Conservation (phyloP, 2,113 vertebrate species). For the Emberiza fucata region DNA sequence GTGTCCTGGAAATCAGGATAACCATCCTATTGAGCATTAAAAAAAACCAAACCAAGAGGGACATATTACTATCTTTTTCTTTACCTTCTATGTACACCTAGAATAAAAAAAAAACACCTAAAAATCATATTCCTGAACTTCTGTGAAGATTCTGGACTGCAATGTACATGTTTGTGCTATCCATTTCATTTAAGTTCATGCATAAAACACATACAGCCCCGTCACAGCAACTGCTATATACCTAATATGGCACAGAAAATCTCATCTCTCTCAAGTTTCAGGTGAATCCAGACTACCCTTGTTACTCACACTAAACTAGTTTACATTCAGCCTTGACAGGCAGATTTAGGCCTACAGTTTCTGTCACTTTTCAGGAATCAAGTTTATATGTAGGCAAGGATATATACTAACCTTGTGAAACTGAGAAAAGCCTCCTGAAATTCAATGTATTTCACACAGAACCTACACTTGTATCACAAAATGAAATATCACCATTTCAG, state of each 20-base stretch:
- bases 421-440: neutral
- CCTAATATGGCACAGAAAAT: neutral
- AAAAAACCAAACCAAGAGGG: neutral
- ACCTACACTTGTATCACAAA: neutral
- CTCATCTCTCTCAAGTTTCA: neutral
- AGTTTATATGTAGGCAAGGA: neutral
- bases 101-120: neutral
- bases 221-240: neutral
- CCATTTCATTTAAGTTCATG: neutral
- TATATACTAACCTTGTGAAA: neutral
- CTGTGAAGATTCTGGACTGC: neutral
- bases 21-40: conserved; percentile 78
- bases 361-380: neutral
- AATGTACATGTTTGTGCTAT: neutral
- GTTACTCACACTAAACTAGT: neutral
- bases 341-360: neutral
- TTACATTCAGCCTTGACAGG: neutral
- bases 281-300: neutral
- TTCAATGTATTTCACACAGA: neutral
- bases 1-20: conserved; percentile 93
- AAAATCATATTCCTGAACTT: neutral
- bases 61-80: neutral
- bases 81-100: neutral
- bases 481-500: neutral
- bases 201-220: neutral